Conservation (phyloP, 2,888 invertebrate species). For the Ceriagrion tenellum region DNA sequence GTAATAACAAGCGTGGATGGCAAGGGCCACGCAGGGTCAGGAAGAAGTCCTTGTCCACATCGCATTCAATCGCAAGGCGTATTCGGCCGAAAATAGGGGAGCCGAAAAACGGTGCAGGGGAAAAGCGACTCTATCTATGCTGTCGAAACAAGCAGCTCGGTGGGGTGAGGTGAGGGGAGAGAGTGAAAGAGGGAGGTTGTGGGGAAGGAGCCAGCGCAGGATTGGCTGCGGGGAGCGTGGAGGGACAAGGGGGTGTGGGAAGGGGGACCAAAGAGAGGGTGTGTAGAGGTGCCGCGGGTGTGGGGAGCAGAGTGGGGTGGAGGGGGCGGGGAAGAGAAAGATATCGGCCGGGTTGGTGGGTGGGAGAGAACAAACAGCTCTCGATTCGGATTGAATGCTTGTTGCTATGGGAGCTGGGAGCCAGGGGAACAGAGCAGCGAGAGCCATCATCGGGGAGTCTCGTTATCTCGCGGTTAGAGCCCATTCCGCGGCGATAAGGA, state of each 20-base stretch:
- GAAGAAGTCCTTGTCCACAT: not conserved
- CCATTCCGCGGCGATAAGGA: not conserved
- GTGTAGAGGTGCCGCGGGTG: not conserved
- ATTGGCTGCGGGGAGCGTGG: not conserved
- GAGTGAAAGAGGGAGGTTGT: not conserved
- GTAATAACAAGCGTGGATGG: not conserved
- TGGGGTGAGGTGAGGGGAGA: conserved; percentile 4
- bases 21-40: not conserved
- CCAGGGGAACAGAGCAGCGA: not conserved
- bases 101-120: not conserved
- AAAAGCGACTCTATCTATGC: conserved; percentile 15
- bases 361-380: not conserved
- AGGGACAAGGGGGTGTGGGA: not conserved
- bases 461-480: not conserved
- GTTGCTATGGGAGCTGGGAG: conserved; percentile 24
- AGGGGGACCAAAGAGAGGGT: not conserved
- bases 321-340: not conserved
- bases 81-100: not conserved
- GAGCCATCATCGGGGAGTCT: not conserved
- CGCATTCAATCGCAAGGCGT: not conserved
- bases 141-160: not conserved
- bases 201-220: not conserved
- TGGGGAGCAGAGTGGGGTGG: not conserved
- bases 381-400: conserved; percentile 36
- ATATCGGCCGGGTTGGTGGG: not conserved